Conservation (phyloP, 2,888 invertebrate species). For the Clistopyga incitator region DNA sequence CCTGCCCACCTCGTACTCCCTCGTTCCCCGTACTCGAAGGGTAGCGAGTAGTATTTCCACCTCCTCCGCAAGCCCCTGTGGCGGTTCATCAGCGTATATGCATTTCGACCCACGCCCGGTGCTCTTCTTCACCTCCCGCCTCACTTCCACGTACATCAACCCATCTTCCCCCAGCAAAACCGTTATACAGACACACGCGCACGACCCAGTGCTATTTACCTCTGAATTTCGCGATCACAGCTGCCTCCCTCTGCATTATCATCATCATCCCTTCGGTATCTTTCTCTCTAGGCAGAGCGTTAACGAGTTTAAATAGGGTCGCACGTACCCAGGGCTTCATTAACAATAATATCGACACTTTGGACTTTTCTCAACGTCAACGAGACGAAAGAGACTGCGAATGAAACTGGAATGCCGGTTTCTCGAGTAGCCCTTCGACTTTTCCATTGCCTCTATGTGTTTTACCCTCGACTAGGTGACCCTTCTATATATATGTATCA, state of each 20-base stretch:
- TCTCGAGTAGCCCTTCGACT: neutral
- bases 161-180: neutral
- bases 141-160: neutral
- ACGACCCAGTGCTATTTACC: constrained; percentile 26
- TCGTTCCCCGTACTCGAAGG: neutral
- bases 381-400: neutral
- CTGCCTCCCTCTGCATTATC: neutral
- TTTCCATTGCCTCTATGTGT: neutral
- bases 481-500: neutral
- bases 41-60: constrained; percentile 33
- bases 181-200: neutral
- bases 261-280: constrained; percentile 19
- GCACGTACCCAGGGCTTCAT: neutral
- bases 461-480: neutral
- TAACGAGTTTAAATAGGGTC: neutral
- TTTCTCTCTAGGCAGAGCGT: neutral
- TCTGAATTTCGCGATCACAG: constrained; percentile 15
- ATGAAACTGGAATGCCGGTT: neutral
- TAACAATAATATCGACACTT: neutral
- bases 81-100: constrained; percentile 50
- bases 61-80: constrained; percentile 42
- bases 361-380: neutral
- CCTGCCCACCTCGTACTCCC: constrained; percentile 4
- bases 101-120: constrained; percentile 32
- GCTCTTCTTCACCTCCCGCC: constrained; percentile 6